Evolutionary conservation across 2,113 vertebrate species (phyloP).

Genomic region (Callipepla squamata): DNA sequence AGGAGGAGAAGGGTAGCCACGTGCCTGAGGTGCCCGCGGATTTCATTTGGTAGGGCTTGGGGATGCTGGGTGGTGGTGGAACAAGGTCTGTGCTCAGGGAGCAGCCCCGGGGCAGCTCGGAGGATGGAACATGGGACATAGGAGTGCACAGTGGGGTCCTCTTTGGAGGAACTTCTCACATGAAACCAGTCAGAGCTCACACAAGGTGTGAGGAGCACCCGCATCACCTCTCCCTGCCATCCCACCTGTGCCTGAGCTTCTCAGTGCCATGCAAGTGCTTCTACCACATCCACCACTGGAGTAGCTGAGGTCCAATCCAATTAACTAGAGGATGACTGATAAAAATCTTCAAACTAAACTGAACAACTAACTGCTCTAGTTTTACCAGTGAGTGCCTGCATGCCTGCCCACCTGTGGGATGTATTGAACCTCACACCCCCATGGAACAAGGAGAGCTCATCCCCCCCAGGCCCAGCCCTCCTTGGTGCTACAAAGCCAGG

Average conservation of each 20-base stretch:
- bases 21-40: background rate
- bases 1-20: background rate
- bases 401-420: accelerated
- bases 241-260: background rate
- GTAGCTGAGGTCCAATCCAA: constrained; percentile 8
- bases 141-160: background rate
- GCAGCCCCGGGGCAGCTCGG: background rate
- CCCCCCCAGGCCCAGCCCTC: background rate
- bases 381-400: background rate
- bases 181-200: background rate
- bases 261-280: accelerated
- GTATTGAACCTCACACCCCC: too few relatives aligned
- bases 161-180: accelerated
- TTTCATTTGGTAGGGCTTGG: background rate
- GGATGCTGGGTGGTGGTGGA: background rate
- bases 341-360: constrained; percentile 1
- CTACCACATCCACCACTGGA: background rate
- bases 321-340: constrained; percentile 54
- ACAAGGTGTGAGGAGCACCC: accelerated
- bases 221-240: background rate
- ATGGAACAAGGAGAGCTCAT: background rate
- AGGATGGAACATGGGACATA: background rate
- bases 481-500: accelerated
- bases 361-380: background rate
- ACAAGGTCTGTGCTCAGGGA: background rate